Evolutionary conservation across 2,888 invertebrate genomes (phyloP), one percentile per base, ranked within the genome.

Genomic region (Aproaerema taeniolella): DNA sequence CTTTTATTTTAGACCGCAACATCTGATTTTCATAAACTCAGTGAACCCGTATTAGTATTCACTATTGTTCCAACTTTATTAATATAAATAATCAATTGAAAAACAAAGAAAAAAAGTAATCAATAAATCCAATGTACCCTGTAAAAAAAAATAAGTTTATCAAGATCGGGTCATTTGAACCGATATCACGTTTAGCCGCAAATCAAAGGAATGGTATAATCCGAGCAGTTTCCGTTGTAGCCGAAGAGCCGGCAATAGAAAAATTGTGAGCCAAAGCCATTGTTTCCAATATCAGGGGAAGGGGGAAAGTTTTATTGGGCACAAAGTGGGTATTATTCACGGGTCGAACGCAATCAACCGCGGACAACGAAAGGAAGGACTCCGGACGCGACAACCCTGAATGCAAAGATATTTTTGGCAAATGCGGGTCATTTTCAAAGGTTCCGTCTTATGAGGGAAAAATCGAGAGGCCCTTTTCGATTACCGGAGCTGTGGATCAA

Each of bases 281-380:
- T 85, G 82, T 85, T 83, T 85, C 78, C 82, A 81, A 83, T 80
- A 79, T 77, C 74, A 55, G 46, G 54, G 62, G 62, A 68, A 63
- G 67, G 68, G 66, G 70, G 80, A 68, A 74, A 81, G 69, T 83
- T 83, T 82, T 83, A 83, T 83, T 77, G 76, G 70, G 78, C 74
- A 76, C 81, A 80, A 83, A 83, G 85, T 83, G 78, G 74, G 76
- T 73, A 80, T 85, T 79, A 82, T 80, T 82, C 78, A 78, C 67
- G 72, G 72, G 63, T 65, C 65, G 70, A 62, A 71, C 69, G 76
- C 75, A 77, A 79, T 80, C 78, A 81, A 68, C 71, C 68, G 64
- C 67, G 65, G 63, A 55, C 61, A 56, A 58, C 49, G 56, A 58
- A 56, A 58, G 61, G 63, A 61, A 53, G 56, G 56, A 58, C 56